Evolutionary conservation across 2,888 invertebrate genomes (phyloP).

Genomic region (Fissipunctia ypsillon): DNA sequence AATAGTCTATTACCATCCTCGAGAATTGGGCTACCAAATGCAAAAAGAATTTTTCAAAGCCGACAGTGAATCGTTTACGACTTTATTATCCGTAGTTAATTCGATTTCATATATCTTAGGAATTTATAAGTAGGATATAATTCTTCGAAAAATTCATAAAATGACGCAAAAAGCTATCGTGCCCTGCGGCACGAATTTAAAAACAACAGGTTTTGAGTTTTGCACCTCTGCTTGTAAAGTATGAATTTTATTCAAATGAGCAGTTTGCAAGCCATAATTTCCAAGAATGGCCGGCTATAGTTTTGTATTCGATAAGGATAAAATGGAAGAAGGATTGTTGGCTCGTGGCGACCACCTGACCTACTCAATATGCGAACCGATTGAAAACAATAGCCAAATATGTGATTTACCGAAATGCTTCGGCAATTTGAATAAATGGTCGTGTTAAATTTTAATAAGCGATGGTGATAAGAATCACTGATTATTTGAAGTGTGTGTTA

Average conservation of each 20-base stretch:
- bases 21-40: no score
- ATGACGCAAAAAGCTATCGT: background rate
- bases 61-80: no score
- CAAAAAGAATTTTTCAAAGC: no score
- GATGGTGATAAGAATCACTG: constrained; percentile 38
- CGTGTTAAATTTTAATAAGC: constrained; percentile 43
- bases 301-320: constrained; percentile 59
- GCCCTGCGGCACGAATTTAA: constrained; percentile 2
- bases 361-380: constrained; percentile 54
- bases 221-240: background rate
- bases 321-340: constrained; percentile 55
- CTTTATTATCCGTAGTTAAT: background rate
- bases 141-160: background rate
- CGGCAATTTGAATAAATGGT: constrained; percentile 50
- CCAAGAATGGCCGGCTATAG: constrained; percentile 47
- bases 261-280: constrained; percentile 38
- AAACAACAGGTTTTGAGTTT: constrained; percentile 19
- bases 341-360: constrained; percentile 61
- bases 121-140: background rate
- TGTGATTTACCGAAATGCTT: constrained; percentile 55
- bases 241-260: constrained; percentile 55
- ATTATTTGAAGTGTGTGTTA: constrained; percentile 21
- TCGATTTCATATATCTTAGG: background rate
- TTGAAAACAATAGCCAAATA: constrained; percentile 62
- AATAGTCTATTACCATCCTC: no score